phyloP scores from a whole-genome alignment of 1,140 invertebrate species.

The Dreissena polymorpha region DNA sequence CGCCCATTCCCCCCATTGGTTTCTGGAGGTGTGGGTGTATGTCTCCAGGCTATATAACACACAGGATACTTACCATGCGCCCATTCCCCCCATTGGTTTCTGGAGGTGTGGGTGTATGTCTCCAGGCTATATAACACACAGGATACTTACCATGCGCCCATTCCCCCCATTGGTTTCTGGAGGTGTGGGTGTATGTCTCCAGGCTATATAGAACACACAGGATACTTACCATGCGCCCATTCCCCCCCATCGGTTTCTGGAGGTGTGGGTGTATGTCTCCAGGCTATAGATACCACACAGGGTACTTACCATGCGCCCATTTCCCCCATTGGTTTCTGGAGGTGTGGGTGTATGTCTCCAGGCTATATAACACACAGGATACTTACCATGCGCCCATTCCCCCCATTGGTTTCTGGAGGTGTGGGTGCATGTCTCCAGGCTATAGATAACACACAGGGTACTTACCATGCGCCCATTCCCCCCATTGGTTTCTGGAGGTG shows the following conservation, averaged over 20 bases:
- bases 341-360: slow-evolving; percentile 76
- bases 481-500: slow-evolving; percentile 77
- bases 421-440: slow-evolving; percentile 76
- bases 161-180: slow-evolving; percentile 76
- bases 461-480: slow-evolving; percentile 75
- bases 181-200: slow-evolving; percentile 77
- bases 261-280: slow-evolving; percentile 77
- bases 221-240: slow-evolving; percentile 74
- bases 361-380: slow-evolving; percentile 17
- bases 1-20: slow-evolving; percentile 74
- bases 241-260: slow-evolving; percentile 75
- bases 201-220: slow-evolving; percentile 19
- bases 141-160: slow-evolving; percentile 73
- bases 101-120: slow-evolving; percentile 78
- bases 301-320: slow-evolving; percentile 74
- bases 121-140: slow-evolving; percentile 42
- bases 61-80: slow-evolving; percentile 70
- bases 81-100: slow-evolving; percentile 75
- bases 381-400: slow-evolving; percentile 75
- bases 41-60: slow-evolving; percentile 51
- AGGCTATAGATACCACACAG: slow-evolving; percentile 18
- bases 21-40: slow-evolving; percentile 79
- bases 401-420: slow-evolving; percentile 77
- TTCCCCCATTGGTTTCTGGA: slow-evolving; percentile 76
- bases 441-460: slow-evolving; percentile 7